These are phyloP conservation scores for Tachyglossus aculeatus DNA, from an alignment of 2,797 vertebrate genomes.

Conservation along the genomic window DNA sequence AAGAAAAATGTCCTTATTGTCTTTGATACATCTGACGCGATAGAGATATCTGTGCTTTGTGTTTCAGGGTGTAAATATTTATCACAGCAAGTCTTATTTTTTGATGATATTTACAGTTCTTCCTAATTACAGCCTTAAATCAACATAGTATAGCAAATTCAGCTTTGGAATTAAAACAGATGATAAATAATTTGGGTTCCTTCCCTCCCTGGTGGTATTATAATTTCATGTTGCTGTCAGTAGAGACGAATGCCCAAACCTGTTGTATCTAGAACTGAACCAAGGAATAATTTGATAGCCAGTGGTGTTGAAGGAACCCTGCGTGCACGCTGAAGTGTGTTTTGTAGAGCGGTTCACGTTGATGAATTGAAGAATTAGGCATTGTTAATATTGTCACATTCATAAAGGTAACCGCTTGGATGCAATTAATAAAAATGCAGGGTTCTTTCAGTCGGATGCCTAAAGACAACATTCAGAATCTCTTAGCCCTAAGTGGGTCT, in stretches of 20 bases:
- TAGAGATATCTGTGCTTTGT: background rate
- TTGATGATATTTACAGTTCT: background rate
- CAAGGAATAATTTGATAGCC: background rate
- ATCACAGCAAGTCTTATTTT: background rate
- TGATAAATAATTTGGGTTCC: background rate
- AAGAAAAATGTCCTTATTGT: background rate
- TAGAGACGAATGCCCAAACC: background rate
- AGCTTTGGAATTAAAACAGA: background rate
- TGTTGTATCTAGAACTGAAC: background rate
- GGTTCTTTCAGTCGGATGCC: no score
- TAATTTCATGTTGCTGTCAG: background rate
- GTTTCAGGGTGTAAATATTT: background rate
- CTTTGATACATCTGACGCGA: background rate
- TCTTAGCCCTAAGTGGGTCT: no score
- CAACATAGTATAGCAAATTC: background rate
- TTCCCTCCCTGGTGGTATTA: background rate
- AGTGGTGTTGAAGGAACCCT: accelerated
- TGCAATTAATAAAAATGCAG: background rate
- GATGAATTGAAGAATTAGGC: background rate
- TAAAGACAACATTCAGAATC: no score
- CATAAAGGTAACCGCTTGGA: background rate
- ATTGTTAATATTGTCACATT: background rate
- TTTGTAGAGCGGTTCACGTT: background rate
- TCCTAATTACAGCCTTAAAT: background rate
- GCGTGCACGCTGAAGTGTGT: background rate